phyloP scores from a whole-genome alignment of 1,140 invertebrate genomes.

The Bombus fervidus region DNA sequence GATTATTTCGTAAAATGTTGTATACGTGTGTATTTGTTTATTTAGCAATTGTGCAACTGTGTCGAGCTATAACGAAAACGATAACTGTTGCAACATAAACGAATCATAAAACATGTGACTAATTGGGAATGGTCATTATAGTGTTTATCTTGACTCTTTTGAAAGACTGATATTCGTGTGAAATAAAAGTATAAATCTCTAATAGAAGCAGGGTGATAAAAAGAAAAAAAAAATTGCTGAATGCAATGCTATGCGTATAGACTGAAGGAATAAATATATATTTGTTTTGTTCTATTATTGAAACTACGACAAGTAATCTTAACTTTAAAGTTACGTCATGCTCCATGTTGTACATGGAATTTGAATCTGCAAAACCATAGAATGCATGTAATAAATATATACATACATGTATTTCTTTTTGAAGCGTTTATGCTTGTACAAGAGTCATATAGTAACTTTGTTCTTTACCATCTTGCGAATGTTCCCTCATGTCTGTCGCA shows the following conservation, averaged over 20 bases:
- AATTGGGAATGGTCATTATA: background rate
- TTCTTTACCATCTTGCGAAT: slow-evolving; percentile 32
- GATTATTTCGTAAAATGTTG: background rate
- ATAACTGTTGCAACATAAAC: background rate
- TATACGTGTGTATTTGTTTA: background rate
- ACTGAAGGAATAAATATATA: slow-evolving; percentile 40
- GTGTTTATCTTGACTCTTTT: slow-evolving; percentile 62
- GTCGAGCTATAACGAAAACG: background rate
- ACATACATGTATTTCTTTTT: slow-evolving; percentile 8
- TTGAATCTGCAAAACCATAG: background rate
- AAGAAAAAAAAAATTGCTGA: slow-evolving; percentile 48
- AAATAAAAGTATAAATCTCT: slow-evolving; percentile 52
- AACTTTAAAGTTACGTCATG: slow-evolving; percentile 19
- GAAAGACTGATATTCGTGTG: slow-evolving; percentile 57
- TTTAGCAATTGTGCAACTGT: background rate
- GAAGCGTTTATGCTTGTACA: background rate
- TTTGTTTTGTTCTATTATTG: slow-evolving; percentile 23
- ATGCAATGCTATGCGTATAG: slow-evolving; percentile 61
- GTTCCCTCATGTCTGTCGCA: slow-evolving; percentile 47
- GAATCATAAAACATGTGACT: background rate
- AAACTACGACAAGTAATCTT: slow-evolving; percentile 21
- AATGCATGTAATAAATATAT: background rate
- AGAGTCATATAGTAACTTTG: slow-evolving; percentile 33
- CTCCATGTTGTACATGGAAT: slow-evolving; percentile 25
- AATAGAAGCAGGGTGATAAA: slow-evolving; percentile 60